Evolutionary conservation across 2,797 vertebrate species (phyloP), one percentile per base, ranked within the genome.

Genomic region (Chromobotia macracanthus): DNA sequence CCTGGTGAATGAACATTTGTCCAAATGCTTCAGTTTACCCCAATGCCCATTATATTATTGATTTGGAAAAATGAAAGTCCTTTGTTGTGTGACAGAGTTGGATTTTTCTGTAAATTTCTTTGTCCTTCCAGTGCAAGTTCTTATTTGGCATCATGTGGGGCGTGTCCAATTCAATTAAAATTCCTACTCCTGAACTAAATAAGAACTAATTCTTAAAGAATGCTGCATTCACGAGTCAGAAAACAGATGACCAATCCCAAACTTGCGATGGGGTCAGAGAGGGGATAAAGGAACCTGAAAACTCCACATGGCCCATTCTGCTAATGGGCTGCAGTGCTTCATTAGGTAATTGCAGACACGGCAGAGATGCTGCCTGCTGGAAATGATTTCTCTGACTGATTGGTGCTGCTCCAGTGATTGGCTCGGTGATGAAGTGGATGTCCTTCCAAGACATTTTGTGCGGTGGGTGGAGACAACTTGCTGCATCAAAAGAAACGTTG

Each of bases 321-420:
- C 80, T 85, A 77, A 75, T 80, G 63, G 82, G 46, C 82, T 48
- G 38, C 38, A 65, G 72, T 25, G 79, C 73, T 88, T 83, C 90
- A 93, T 94, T 92, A 92, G 89, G 87, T 91, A 89, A 94, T 91
- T 90, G 85, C 84, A 86, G 18, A 80, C 60, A 71, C 41, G 56
- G 56, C 76, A 80, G 79, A 81, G 80, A 69, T 70, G 67, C 79
- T 80, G 68, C 82, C 84, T 70, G 75, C 74, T 72, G 72, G 38
- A 82, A 56, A 68, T 70, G 84, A 89, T 83, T 80, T 67, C 73
- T 87, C 84, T 72, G 31, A 86, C 35, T 80, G 83, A 83, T 84
- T 72, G 31, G 21, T 80, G 68, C 86, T 85, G 83, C 85, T 61
- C 25, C 79, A 87, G 76, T 82, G 65, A 77, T 56, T 60, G 69